Base-by-base conservation (phyloP, 1,140 invertebrate genomes). In the Wiebesia pumilae region DNA sequence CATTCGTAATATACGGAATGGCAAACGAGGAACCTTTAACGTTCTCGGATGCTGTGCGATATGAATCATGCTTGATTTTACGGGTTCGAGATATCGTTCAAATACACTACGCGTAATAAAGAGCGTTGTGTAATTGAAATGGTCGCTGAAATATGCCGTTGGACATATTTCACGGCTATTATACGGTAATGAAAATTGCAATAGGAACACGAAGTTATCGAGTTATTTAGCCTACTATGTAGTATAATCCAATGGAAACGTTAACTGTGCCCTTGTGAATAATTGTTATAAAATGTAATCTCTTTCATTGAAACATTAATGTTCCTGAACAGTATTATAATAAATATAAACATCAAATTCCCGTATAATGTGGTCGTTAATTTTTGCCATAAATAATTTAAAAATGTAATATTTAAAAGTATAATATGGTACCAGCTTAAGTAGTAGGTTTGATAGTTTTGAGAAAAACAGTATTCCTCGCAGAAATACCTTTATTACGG, bases 11-110 rank as follows among this genome's bases (percentile, higher is more conserved):
- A 75, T 83, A 75, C 21, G 30, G 43, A 51, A 51, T 40, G 58
- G 65, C 24, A 27, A 62, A 38, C 67, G 51, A 43, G 40, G 24
- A 43, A 43, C 71, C 71, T 83, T 75, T 75, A 75, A 69, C 35
- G 80, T 19, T 43, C 12, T 0, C 14, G 67, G 81, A 73, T 75
- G 30, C 47, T 40, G 27, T 47, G 21, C 47, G 67, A 43, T 65
- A 78, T 78, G 75, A 65, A 79, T 84, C 38, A 62, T 38, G 35
- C 16, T 10, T 38, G 16, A 35, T 67, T 84, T 78, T 77, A 84
- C 54, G 16, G 38, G 38, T 65, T 24, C 43, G 69, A 58, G 10
- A 21, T 58, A 58, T 58, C 54, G 54, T 21, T 58, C 19, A 3
- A 58, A 58, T 58, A 58, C 19, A 58, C 19, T 83, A 62, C 19